Percentiles rank a stretch among this genome's conserved stretches.
These are phyloP conservation scores for Melanotaenia trifasciata DNA, from an alignment of 2,797 vertebrate species.

Conservation along the genomic window DNA sequence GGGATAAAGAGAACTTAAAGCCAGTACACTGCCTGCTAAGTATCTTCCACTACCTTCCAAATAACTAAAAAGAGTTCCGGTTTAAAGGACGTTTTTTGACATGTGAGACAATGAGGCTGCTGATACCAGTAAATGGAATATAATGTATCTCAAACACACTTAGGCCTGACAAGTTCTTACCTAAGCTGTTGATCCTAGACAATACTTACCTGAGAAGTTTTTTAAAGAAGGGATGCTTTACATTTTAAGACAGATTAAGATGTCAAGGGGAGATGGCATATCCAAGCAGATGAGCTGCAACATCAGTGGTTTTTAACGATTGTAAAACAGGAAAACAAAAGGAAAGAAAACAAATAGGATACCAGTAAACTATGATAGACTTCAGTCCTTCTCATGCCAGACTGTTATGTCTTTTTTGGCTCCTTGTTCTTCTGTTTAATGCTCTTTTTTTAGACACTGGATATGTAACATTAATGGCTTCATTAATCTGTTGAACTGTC, in stretches of 20 bases:
- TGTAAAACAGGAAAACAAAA: background rate
- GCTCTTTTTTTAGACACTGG: background rate
- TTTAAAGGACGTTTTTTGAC: constrained; percentile 48
- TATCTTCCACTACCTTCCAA: constrained; percentile 62
- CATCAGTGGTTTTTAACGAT: too few species aligned
- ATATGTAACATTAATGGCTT: constrained; percentile 1
- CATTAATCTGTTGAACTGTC: background rate
- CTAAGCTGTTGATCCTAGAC: constrained; percentile 3
- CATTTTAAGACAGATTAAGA: too few species aligned
- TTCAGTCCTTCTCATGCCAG: background rate
- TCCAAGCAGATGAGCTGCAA: too few species aligned
- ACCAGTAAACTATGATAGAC: background rate
- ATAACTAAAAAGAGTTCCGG: constrained; percentile 53
- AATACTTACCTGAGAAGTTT: too few species aligned
- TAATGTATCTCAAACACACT: constrained; percentile 13
- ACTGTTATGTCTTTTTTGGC: background rate
- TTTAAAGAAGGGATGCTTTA: too few species aligned
- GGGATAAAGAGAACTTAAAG: constrained; percentile 77
- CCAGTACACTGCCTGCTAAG: constrained; percentile 69
- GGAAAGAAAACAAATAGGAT: background rate
- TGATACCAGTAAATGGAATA: constrained; percentile 38
- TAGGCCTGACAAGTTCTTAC: constrained; percentile 16
- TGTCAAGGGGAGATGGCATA: too few species aligned
- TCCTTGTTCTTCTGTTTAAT: constrained; percentile 1
- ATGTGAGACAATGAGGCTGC: constrained; percentile 21